Conservation (phyloP, 2,797 vertebrate species). For the Hoplostethus mediterraneus region DNA sequence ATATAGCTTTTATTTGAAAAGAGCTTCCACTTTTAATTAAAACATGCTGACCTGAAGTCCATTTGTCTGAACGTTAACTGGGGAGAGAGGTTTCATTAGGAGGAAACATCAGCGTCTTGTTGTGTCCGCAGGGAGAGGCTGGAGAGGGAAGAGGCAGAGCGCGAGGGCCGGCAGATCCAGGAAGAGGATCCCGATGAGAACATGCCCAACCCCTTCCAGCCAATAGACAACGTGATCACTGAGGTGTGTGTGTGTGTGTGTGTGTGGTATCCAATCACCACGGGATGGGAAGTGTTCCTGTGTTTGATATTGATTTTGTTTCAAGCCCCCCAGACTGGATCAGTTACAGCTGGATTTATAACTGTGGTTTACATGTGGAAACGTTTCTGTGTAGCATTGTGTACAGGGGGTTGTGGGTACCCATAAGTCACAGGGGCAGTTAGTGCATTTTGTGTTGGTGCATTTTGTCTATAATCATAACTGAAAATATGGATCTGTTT, state of each 20-base stretch:
- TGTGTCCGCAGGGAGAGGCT: slow-evolving; percentile 77
- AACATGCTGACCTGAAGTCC: slow-evolving; percentile 5
- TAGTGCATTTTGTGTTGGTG: too few relatives aligned
- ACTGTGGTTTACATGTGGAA: too few relatives aligned
- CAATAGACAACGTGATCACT: slow-evolving; percentile 87
- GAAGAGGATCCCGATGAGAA: slow-evolving; percentile 80
- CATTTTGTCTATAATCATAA: too few relatives aligned
- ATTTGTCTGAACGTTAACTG: neutral
- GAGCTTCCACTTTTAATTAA: neutral
- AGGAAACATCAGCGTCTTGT: slow-evolving; percentile 19
- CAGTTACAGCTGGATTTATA: too few relatives aligned
- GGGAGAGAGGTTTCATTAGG: neutral
- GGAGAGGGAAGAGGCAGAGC: slow-evolving; percentile 86
- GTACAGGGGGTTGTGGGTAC: too few relatives aligned
- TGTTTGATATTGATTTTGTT: neutral
- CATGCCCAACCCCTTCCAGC: slow-evolving; percentile 90
- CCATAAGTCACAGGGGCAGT: too few relatives aligned
- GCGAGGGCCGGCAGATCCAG: slow-evolving; percentile 72
- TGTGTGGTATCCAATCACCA: neutral
- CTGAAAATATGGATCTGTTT: too few relatives aligned
- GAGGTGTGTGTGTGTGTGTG: slow-evolving; percentile 81
- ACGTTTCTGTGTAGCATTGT: too few relatives aligned
- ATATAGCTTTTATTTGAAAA: neutral
- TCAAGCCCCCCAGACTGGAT: too few relatives aligned
- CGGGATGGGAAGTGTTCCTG: neutral